Evolutionary conservation across 2,797 vertebrate species (phyloP).

Genomic region (Mormyrops boulengeri): DNA sequence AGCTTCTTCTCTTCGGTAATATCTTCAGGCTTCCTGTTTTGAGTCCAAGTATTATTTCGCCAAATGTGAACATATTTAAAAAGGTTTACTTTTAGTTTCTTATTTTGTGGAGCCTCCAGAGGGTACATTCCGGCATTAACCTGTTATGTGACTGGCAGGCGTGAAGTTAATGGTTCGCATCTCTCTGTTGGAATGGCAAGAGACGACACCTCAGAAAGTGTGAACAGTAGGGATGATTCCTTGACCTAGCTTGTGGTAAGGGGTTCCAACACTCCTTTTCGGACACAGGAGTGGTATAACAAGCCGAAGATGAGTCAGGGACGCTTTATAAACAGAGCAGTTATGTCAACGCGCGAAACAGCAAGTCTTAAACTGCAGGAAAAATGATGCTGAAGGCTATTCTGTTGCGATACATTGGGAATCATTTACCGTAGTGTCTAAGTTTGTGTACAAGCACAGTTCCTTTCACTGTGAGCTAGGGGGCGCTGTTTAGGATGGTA

Average conservation of each 20-base stretch:
- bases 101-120: background rate
- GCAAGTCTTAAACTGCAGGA: background rate
- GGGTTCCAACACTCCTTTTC: background rate
- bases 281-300: too few species aligned
- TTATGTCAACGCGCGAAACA: background rate
- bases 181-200: background rate
- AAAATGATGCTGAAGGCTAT: background rate
- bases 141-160: background rate
- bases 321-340: background rate
- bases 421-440: background rate
- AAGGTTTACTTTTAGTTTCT: background rate
- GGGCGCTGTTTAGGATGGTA: background rate
- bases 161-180: background rate
- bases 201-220: background rate
- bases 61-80: background rate
- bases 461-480: background rate
- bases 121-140: background rate
- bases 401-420: background rate
- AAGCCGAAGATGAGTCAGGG: background rate
- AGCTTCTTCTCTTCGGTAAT: background rate
- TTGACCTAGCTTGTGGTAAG: background rate
- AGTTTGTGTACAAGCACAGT: background rate
- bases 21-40: background rate
- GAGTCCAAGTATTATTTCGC: background rate
- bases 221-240: background rate